Evolutionary conservation across 2,113 vertebrate species (phyloP).

Genomic region (Arizona elegans): DNA sequence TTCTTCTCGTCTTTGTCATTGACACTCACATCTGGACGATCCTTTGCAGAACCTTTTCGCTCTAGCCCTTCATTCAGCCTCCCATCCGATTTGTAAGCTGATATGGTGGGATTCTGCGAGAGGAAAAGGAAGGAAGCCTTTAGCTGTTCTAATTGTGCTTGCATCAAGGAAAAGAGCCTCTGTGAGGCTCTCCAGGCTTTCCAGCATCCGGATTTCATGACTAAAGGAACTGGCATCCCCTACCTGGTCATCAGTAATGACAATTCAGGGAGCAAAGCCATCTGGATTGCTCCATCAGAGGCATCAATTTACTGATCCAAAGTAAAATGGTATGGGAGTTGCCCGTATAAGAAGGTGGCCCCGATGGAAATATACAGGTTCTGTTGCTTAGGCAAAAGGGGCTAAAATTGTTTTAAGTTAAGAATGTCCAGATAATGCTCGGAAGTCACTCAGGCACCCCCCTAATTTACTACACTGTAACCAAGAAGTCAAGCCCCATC

Average conservation of each 20-base stretch:
- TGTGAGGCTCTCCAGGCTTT: not conserved
- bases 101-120: conserved; percentile 12
- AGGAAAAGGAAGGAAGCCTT: not conserved
- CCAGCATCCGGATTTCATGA: not conserved
- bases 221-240: not conserved
- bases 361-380: not conserved
- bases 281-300: not conserved
- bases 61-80: conserved; percentile 36
- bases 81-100: conserved; percentile 25
- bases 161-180: not conserved
- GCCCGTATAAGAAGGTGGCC: not conserved
- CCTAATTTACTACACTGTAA: not conserved
- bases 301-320: not conserved
- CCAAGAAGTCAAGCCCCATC: not conserved
- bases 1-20: conserved; percentile 57
- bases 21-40: conserved; percentile 47
- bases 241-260: not conserved
- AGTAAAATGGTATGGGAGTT: not conserved
- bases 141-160: not conserved
- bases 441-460: not conserved
- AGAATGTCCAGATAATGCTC: not conserved
- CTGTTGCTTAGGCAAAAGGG: not conserved
- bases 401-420: not conserved
- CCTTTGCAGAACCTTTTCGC: conserved; percentile 53
- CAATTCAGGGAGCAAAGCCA: not conserved